Evolutionary conservation across 2,888 invertebrate species (phyloP).

Genomic region (Latrodectus hesperus): DNA sequence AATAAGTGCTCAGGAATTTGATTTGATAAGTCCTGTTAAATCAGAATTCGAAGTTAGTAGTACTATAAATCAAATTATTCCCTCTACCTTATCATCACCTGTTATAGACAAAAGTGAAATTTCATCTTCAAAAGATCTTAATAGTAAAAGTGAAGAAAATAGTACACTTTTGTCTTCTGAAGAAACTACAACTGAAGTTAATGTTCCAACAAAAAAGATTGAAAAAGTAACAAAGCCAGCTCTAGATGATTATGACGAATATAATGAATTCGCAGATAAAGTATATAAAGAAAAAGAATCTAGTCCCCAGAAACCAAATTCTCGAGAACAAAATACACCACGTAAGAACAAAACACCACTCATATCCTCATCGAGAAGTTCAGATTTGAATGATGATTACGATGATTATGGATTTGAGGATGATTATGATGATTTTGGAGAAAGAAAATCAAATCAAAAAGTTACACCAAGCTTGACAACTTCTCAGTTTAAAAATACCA

Average conservation of each 20-base stretch:
- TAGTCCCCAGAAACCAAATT: conserved; percentile 32
- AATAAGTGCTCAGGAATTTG: not conserved
- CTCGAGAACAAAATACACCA: conserved; percentile 17
- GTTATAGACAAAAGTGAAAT: not conserved
- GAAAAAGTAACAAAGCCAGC: conserved; percentile 36
- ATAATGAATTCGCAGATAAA: conserved; percentile 65
- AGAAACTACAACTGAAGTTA: not conserved
- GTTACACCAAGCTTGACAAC: conserved; percentile 40
- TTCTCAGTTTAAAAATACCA: conserved; percentile 45
- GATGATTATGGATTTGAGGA: conserved; percentile 69
- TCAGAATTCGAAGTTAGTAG: not conserved
- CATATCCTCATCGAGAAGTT: conserved; percentile 56
- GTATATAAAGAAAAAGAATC: conserved; percentile 56
- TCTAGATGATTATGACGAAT: conserved; percentile 60
- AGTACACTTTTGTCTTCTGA: not conserved
- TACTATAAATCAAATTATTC: not conserved
- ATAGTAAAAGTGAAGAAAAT: not conserved
- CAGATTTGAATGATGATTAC: conserved; percentile 59
- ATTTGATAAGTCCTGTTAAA: conserved; percentile 31
- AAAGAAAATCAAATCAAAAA: conserved; percentile 40
- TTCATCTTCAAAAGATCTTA: not conserved
- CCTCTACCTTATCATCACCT: not conserved
- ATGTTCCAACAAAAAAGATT: conserved; percentile 13
- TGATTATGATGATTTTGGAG: conserved; percentile 58
- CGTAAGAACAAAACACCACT: conserved; percentile 46